Percentiles rank a stretch among this genome's conserved stretches.
phyloP scores from a whole-genome alignment of 1,140 invertebrate genomes.

The Zaprionus tsacasi region DNA sequence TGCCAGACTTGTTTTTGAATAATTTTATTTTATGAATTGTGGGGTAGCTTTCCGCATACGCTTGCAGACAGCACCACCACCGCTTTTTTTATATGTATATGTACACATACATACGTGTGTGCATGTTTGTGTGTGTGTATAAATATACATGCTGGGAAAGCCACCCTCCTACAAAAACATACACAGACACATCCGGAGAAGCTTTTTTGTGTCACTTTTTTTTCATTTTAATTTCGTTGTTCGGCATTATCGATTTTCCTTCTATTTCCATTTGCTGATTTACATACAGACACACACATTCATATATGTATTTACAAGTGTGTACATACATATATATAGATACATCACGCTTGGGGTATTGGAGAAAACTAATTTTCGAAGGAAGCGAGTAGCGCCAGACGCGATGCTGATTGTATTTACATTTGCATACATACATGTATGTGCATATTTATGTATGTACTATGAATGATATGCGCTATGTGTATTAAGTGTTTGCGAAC shows the following conservation, averaged over 20 bases:
- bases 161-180: neutral
- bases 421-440: conserved; percentile 3
- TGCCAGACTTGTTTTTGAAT: neutral
- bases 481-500: conserved; percentile 18
- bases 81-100: neutral
- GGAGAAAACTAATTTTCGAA: conserved; percentile 31
- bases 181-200: conserved; percentile 22
- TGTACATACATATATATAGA: conserved; percentile 34
- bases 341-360: conserved; percentile 6
- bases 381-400: conserved; percentile 35
- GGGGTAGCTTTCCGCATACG: neutral
- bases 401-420: conserved; percentile 1
- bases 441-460: neutral
- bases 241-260: conserved; percentile 61
- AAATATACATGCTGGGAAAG: neutral
- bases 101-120: neutral
- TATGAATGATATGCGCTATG: neutral
- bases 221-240: conserved; percentile 66
- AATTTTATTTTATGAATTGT: neutral
- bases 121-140: conserved; percentile 12
- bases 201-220: conserved; percentile 54
- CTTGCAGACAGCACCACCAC: neutral
- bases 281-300: conserved; percentile 39
- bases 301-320: conserved; percentile 5
- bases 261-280: conserved; percentile 55